Percentiles rank a stretch among this genome's conserved stretches.
Evolutionary conservation across 2,797 vertebrate genomes (phyloP).

Genomic region (Eidolon dupreanum): DNA sequence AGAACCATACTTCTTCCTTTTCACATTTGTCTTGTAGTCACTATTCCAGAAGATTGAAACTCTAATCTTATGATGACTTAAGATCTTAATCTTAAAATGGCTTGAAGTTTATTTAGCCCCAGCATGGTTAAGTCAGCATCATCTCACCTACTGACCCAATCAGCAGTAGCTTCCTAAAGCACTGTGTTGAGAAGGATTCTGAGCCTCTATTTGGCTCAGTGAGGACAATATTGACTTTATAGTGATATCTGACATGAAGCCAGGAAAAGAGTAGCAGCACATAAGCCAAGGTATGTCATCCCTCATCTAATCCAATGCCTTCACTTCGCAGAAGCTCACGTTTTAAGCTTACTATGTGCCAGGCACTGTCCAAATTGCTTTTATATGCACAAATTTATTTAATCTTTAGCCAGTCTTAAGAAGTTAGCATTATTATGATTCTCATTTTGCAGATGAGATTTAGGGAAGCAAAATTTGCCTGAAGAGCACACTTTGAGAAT

Average conservation of each 20-base stretch:
- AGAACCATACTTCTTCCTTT: background rate
- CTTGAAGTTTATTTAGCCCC: background rate
- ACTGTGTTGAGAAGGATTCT: slow-evolving; percentile 1
- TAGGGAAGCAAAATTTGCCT: background rate
- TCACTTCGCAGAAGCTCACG: background rate
- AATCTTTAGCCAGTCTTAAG: background rate
- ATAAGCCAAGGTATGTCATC: background rate
- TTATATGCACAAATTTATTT: background rate
- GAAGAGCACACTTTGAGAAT: background rate
- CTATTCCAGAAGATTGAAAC: background rate
- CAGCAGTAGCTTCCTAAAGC: background rate
- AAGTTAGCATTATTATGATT: background rate
- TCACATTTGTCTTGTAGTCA: background rate
- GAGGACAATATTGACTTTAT: background rate
- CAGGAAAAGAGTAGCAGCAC: background rate
- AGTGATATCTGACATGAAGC: background rate
- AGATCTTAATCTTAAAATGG: background rate
- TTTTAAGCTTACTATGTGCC: background rate
- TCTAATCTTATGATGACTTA: background rate
- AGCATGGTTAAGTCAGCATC: background rate
- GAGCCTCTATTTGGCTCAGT: background rate
- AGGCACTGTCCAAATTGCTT: background rate
- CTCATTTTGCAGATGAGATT: background rate
- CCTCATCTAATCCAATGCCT: background rate
- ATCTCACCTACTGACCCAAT: background rate